Base-by-base conservation (phyloP, 2,113 vertebrate species). In the Triplophysa tibetana region DNA sequence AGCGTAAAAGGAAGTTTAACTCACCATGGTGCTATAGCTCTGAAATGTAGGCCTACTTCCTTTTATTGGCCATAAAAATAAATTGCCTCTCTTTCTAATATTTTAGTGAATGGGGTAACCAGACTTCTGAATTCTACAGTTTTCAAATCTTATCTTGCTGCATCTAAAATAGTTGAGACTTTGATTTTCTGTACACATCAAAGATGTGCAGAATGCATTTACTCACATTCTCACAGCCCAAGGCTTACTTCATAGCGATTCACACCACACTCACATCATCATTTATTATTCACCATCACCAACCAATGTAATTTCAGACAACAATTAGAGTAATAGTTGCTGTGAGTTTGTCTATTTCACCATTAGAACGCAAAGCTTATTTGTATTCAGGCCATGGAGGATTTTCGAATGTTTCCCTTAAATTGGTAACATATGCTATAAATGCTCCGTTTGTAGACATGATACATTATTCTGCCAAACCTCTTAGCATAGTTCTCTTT, bases 21-120 rank as follows among this genome's bases (percentile, higher is more conserved):
- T 78, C 89, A 89, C 89, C 0, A 0, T 86, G 88, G 88, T 88
- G 75, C 87, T 50, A 29, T 92, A 90, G 82, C 75, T 0, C 66
- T 83, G 77, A 87, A 92, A 92, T 92, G 88, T 92, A 24, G 24
- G 24, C 1, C 24, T 24, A 91, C 93, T 92, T 87, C 84, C 58
- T 92, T 92, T 89, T 89, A 82, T 88, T 86, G 85, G 75, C 88
- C 88, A 88, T 94, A 93, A 93, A 94, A 94, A 91, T 91, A 90
- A 93, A 93, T 91, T 86, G 88, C 66, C 90, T 85, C 0, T 24
- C 81, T 70, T 78, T 80, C 88, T 89, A 60, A 21, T 52, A 2
- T 77, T 83, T 81, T 85, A 84, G 8, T 12, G 14, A 56, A 64
- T 19, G 12, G 10, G 68, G 74, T 83, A 77, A 69, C 87, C 91